These are phyloP conservation scores for Pachyrhynchus sulphureomaculatus DNA, from an alignment of 1,140 invertebrate species.

Conservation along the genomic window DNA sequence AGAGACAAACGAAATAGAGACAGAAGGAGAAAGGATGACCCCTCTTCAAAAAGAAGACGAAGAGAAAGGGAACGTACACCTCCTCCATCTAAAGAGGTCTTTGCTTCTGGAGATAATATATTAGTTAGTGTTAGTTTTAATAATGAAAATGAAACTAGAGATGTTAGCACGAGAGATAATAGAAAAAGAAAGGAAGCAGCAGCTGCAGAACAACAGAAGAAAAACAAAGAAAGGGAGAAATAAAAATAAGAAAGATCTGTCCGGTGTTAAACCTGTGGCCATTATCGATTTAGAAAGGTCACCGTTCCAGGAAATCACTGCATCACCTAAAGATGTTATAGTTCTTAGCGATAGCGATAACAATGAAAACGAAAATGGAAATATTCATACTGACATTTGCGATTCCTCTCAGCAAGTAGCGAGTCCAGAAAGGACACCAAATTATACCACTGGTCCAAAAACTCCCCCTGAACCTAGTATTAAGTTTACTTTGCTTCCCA, in stretches of 20 bases:
- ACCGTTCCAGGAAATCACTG: conserved; percentile 77
- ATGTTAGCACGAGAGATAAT: conserved; percentile 54
- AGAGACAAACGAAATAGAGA: conserved; percentile 54
- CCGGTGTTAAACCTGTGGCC: conserved; percentile 72
- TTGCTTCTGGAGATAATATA: conserved; percentile 88
- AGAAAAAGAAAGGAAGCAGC: conserved; percentile 52
- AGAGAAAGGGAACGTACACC: conserved; percentile 58
- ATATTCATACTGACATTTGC: conserved; percentile 29
- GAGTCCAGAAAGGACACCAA: conserved; percentile 42
- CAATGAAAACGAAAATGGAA: conserved; percentile 52
- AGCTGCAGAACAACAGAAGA: conserved; percentile 56
- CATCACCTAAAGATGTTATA: conserved; percentile 77
- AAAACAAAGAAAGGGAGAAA: conserved; percentile 47
- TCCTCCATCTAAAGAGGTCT: conserved; percentile 82
- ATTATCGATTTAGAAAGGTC: conserved; percentile 81
- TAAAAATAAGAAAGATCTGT: conserved; percentile 45
- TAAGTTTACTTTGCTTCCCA: conserved; percentile 66
- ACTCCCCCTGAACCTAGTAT: conserved; percentile 73
- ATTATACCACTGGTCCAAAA: conserved; percentile 62
- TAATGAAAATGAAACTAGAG: conserved; percentile 63
- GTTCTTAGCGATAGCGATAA: conserved; percentile 80
- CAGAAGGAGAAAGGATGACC: conserved; percentile 54
- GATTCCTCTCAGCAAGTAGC: conserved; percentile 46
- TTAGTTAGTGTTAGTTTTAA: conserved; percentile 89
- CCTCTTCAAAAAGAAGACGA: conserved; percentile 55